Conservation (phyloP, 2,113 vertebrate species). For the Oryzias celebensis region DNA sequence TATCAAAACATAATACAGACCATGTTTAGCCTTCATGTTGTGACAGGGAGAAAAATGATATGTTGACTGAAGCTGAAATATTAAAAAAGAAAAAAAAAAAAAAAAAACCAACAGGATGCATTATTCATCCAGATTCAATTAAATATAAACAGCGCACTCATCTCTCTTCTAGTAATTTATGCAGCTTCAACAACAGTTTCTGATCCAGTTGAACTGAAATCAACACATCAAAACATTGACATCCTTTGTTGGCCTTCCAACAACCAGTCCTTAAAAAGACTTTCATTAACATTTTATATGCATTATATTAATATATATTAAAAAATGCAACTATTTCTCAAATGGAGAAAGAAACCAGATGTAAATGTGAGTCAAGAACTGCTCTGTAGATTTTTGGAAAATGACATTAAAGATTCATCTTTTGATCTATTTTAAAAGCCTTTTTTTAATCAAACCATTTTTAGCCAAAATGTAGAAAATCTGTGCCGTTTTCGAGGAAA, state of each 20-base stretch:
- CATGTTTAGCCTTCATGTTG: background rate
- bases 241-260: conserved; percentile 38
- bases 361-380: background rate
- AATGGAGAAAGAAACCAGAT: background rate
- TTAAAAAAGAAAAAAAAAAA: conserved; percentile 16
- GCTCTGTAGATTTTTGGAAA: background rate
- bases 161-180: conserved; percentile 66
- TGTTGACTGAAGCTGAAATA: background rate
- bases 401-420: background rate
- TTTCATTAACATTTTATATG: background rate
- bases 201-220: conserved; percentile 47
- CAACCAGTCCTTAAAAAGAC: conserved; percentile 35
- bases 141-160: conserved; percentile 51
- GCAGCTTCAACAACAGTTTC: conserved; percentile 60
- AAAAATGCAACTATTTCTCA: conserved; percentile 1
- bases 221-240: conserved; percentile 50
- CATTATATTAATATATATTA: background rate
- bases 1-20: background rate
- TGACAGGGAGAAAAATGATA: no score
- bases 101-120: conserved; percentile 51
- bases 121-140: conserved; percentile 72
- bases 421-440: no score
- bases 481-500: no score
- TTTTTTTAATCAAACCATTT: no score
- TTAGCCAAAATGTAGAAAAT: no score